These are phyloP conservation scores for Hypena proboscidalis DNA, from an alignment of 2,888 invertebrate species.

Conservation along the genomic window DNA sequence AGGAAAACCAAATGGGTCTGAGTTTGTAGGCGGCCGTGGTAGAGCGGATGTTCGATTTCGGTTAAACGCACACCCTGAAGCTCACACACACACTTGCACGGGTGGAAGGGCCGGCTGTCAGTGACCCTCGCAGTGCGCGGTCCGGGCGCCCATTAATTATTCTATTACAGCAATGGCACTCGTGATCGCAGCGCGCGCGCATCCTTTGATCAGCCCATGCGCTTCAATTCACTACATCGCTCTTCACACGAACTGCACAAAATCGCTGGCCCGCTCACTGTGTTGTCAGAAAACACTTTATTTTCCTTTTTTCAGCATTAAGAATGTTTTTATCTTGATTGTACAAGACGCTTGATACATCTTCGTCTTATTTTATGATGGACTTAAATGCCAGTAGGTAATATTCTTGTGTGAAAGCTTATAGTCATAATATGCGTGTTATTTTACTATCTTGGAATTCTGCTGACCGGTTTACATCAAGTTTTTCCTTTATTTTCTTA, in stretches of 20 bases:
- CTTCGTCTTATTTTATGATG: slow-evolving; percentile 44
- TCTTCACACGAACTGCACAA: slow-evolving; percentile 48
- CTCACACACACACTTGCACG: slow-evolving; percentile 16
- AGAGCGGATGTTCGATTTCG: slow-evolving; percentile 29
- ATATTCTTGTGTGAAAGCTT: slow-evolving; percentile 33
- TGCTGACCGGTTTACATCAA: slow-evolving; percentile 22
- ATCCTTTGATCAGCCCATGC: slow-evolving; percentile 66
- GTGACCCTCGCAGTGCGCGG: slow-evolving; percentile 62
- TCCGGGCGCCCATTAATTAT: slow-evolving; percentile 76
- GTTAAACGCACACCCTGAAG: slow-evolving; percentile 34
- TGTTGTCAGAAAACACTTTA: slow-evolving; percentile 30
- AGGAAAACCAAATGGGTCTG: too few relatives aligned
- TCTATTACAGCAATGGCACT: slow-evolving; percentile 76
- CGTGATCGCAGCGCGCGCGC: slow-evolving; percentile 66
- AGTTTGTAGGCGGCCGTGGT: slow-evolving; percentile 4
- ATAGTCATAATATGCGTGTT: slow-evolving; percentile 16
- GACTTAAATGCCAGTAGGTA: slow-evolving; percentile 51
- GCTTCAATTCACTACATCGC: slow-evolving; percentile 55
- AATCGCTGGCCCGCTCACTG: slow-evolving; percentile 31
- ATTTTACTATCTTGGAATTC: slow-evolving; percentile 23
- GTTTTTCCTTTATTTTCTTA: slow-evolving; percentile 11
- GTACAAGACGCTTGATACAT: slow-evolving; percentile 37
- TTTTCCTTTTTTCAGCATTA: slow-evolving; percentile 38
- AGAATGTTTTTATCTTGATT: slow-evolving; percentile 40
- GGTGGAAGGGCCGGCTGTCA: slow-evolving; percentile 60